Evolutionary conservation across 2,888 invertebrate species (phyloP), one percentile per base, ranked within the genome.

Genomic region (Yponomeuta plumbellus): DNA sequence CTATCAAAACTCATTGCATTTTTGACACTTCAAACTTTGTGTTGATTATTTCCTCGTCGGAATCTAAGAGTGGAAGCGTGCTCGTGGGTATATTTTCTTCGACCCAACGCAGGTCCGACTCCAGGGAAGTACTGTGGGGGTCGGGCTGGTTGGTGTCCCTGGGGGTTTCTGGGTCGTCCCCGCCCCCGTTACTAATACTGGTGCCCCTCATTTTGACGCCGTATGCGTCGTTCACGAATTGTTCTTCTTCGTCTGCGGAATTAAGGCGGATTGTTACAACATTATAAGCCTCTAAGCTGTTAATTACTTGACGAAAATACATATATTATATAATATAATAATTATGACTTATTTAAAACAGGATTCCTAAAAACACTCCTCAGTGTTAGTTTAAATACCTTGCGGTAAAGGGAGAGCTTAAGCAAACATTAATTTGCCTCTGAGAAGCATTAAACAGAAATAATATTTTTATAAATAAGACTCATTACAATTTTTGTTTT

Each of bases 81-180:
- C 95, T 93, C 39, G 95, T 93, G 0, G 97, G 97, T 72, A 98
- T 97, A 83, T 98, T 97, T 74, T 98, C 97, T 80, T 98, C 98
- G 8, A 98, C 96, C 98, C 98, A 98, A 78, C 97, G 85, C 3
- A 93, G 76, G 80, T 92, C 85, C 67, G 91, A 74, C 81, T 88
- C 85, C 2, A 87, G 61, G 83, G 93, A 82, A 17, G 13, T 52
- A 17, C 44, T 52, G 70, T 82, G 82, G 40, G 21, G 72, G 74
- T n/a, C 79, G 76, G 10, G 77, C 71, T 34, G 73, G 64, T 65
- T 79, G 65, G 71, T 75, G 66, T 56, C 80, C 74, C 1, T 58
- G 69, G 68, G 76, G 3, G 44, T 52, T 67, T 66, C 67, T 11
- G 59, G 34, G 11, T 66, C 66, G 65, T 68, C 64, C 40, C 77